Evolutionary conservation across 2,888 invertebrate species (phyloP), one percentile per base, ranked within the genome.

Genomic region (Fabriciana adippe): DNA sequence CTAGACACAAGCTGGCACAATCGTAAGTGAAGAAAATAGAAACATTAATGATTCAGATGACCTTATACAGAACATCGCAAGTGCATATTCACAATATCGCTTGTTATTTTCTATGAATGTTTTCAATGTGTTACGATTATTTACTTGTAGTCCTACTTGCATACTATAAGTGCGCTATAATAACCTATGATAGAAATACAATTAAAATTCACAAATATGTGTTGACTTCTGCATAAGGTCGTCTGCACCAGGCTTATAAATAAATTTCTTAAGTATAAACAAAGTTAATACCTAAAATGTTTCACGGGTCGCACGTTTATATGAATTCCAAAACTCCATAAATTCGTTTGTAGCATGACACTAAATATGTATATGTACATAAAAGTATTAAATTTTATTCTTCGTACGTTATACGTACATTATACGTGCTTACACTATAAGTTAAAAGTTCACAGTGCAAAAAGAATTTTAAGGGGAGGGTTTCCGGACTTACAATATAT

Each of bases 281-380:
- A 55, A 69, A 64, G 31, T 64, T 62, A 57, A 63, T 59, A 62
- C 57, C 55, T 55, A 62, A 56, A 41, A 64, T 55, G 50, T 61
- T 64, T 57, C 54, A 54, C 56, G 21, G 68, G 66, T 70, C 59
- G 60, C 45, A 66, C 68, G 68, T 62, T 73, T 73, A 71, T 68
- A 71, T 74, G 74, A 74, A 74, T 71, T 74, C 72, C 64, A 71
- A 74, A 74, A 74, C 74, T 69, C 71, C 51, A 48, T 54, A 5
- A 26, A 48, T n/a, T 48, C 26, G 21, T 47, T 21, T 21, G 14
- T 41, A 11, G 35, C 35, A 41, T 41, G 47, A 8, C 5, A 26
- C 8, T 59, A n/a, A n/a, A 48, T 16, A 21, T 21, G 3, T 26
- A 26, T 26, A 26, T 26, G 26, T 26, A 21, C n/a, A 48, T 59